Conservation (phyloP, 1,140 invertebrate genomes). For the Dermatophagoides farinae region DNA sequence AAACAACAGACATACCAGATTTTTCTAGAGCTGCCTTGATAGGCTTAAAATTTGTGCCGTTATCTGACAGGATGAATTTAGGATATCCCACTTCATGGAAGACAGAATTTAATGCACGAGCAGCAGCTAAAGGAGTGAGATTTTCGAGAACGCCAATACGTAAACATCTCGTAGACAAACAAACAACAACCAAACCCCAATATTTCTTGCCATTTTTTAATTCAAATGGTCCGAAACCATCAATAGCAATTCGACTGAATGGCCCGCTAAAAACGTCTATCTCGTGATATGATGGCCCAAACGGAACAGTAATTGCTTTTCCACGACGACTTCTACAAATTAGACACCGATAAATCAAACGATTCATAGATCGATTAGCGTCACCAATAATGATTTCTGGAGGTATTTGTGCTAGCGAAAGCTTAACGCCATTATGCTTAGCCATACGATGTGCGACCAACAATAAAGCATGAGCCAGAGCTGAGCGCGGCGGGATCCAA, state of each 20-base stretch:
- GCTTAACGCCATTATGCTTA: not conserved
- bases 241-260: not conserved
- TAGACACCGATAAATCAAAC: not conserved
- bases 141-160: not conserved
- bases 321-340: not conserved
- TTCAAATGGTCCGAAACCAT: not conserved
- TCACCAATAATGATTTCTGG: not conserved
- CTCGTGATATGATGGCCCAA: not conserved
- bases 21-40: not conserved
- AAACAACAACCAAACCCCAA: not conserved
- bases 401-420: not conserved
- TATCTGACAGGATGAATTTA: no score
- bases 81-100: not conserved
- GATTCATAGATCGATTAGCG: not conserved
- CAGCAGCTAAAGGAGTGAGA: not conserved
- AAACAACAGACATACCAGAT: not conserved
- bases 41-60: not conserved
- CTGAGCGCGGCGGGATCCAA: not conserved
- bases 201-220: not conserved
- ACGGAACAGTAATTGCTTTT: not conserved
- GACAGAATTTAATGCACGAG: not conserved
- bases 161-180: not conserved
- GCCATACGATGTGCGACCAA: not conserved
- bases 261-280: no score
- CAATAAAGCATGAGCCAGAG: not conserved